Base-by-base conservation (phyloP, 2,113 vertebrate genomes). In the Nettapus auritus region DNA sequence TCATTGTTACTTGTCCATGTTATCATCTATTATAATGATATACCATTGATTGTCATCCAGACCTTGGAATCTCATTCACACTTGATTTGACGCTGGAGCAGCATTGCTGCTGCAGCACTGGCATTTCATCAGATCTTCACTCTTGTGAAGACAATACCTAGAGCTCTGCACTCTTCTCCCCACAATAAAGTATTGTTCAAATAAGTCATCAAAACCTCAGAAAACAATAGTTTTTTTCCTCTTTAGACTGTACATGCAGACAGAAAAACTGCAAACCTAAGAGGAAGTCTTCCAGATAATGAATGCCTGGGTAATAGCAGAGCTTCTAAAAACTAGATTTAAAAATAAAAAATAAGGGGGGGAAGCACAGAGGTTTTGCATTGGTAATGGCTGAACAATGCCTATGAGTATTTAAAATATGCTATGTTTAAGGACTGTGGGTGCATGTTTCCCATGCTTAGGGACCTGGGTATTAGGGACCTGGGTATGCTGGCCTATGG, bases 41-140 rank as follows among this genome's bases (percentile, higher is more conserved):
- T 55, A 5, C 59, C 42, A 17, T 5, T 34, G 42, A 3, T 14
- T 22, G 1, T 16, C 1, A 0, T 31, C 36, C 63, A 14, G 52
- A 14, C 25, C 0, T 0, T 28, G 56, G 33, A 2, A 2, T 33
- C 38, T 5, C 2, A 0, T 8, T 40, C 4, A 0, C 33, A 21
- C 34, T 56, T 11, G 0, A 4, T 11, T 3, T 13, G 18, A 6
- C 42, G 66, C 44, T 8, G 4, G 29, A 21, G 59, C 21, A 1
- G 8, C 11, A 2, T 28, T 3, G 6, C 53, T 52, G 52, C 44
- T 22, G 46, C 60, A 34, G 36, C 5, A 1, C 46, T 21, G 18
- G 34, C 8, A 2, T 9, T 50, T 14, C 20, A 1, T 21, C 31
- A 11, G 7, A 1, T 18, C 46, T 11, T 48, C 46, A 48, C 11